These are phyloP conservation scores for Himantopus leucocephalus DNA, from an alignment of 2,113 vertebrate genomes.

Conservation along the genomic window DNA sequence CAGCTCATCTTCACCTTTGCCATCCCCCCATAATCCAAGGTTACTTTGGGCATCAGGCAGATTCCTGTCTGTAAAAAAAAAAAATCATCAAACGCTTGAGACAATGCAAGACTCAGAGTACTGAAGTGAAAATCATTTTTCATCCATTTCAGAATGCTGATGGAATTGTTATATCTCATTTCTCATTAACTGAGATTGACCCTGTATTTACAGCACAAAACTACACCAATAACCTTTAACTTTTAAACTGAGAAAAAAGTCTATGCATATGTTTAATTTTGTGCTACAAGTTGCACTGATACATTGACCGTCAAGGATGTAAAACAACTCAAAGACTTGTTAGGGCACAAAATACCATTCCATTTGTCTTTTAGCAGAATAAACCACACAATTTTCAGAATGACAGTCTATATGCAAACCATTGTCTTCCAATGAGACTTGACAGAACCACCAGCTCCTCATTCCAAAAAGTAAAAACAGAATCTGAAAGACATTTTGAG, in stretches of 20 bases:
- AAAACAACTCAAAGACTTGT: not conserved
- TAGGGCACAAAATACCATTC: not conserved
- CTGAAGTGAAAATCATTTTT: not conserved
- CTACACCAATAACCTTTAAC: not conserved
- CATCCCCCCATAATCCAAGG: constrained; percentile 82
- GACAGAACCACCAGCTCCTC: not conserved
- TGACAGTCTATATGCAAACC: not conserved
- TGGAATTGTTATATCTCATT: not conserved
- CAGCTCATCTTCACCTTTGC: constrained; percentile 86
- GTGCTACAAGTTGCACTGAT: not conserved
- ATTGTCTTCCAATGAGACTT: not conserved
- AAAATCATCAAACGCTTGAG: not conserved
- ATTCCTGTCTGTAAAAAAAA: constrained; percentile 76
- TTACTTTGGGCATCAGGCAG: constrained; percentile 70
- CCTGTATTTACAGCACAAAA: not conserved
- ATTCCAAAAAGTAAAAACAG: not conserved
- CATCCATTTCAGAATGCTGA: not conserved
- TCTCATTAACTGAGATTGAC: not conserved
- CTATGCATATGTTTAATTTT: rapidly evolving
- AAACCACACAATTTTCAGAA: not conserved
- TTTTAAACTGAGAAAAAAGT: not conserved
- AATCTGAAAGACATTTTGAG: not conserved
- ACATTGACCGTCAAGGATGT: not conserved
- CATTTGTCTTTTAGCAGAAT: not conserved
- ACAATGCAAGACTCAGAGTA: not conserved